Evolutionary conservation across 2,797 vertebrate species (phyloP).

Genomic region (Momotus momota): DNA sequence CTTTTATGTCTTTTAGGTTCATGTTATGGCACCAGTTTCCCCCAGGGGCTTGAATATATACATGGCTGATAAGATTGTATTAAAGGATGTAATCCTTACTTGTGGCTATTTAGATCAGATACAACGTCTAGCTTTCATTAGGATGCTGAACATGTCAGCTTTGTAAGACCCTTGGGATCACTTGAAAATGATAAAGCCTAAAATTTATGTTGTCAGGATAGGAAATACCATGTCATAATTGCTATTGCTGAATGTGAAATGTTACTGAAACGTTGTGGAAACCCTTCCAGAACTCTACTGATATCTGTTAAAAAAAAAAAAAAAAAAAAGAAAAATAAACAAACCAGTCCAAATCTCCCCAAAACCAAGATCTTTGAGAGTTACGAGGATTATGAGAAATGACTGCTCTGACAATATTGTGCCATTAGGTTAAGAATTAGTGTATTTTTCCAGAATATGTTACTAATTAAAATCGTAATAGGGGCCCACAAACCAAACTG

Average conservation of each 20-base stretch:
- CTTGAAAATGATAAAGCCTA: not conserved
- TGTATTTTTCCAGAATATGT: not conserved
- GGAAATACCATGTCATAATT: not conserved
- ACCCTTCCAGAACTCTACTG: not conserved
- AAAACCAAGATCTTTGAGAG: not conserved
- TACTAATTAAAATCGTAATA: not conserved
- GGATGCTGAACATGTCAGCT: not conserved
- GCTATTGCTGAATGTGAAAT: not conserved
- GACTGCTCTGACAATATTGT: not conserved
- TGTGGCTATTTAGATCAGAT: not conserved
- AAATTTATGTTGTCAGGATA: not conserved
- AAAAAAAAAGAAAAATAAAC: too few species aligned
- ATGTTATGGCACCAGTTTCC: not conserved
- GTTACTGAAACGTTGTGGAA: not conserved
- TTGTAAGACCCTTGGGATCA: not conserved
- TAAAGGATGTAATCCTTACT: not conserved
- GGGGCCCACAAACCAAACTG: not conserved
- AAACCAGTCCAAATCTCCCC: too few species aligned
- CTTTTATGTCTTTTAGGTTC: not conserved
- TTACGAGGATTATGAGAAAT: not conserved
- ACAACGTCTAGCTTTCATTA: not conserved
- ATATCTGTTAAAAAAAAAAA: too few species aligned
- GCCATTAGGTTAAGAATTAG: not conserved
- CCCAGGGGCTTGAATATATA: not conserved
- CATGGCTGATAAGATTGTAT: not conserved